Conservation (phyloP, 2,797 vertebrate species). For the Xenops minutus region DNA sequence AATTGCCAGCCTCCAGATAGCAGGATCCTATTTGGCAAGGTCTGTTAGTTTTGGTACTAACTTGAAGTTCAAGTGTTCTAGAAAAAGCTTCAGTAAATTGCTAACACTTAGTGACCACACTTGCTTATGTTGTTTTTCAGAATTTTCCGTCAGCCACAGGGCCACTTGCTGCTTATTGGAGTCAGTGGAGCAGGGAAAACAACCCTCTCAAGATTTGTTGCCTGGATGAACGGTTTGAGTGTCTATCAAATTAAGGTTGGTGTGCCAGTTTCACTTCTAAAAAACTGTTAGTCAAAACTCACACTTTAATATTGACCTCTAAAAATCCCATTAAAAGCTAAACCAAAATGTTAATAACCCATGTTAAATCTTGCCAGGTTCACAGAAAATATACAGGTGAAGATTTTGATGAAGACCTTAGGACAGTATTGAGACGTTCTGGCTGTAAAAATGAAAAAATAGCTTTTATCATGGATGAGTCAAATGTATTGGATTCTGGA, state of each 20-base stretch:
- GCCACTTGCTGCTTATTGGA: conserved; percentile 95
- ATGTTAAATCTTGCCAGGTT: conserved; percentile 76
- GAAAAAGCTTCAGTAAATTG: background rate
- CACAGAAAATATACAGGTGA: conserved; percentile 98
- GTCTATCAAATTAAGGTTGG: conserved; percentile 98
- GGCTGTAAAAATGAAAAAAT: conserved; percentile 99
- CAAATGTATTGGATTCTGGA: conserved; percentile 96
- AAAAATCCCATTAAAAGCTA: background rate
- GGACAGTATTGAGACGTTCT: conserved; percentile 92
- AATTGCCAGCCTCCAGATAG: background rate
- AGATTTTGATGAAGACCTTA: conserved; percentile 97
- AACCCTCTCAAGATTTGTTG: conserved; percentile 95
- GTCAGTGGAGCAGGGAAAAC: conserved; percentile 98
- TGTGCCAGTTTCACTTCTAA: background rate
- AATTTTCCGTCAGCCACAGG: conserved; percentile 98
- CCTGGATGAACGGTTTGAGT: conserved; percentile 98
- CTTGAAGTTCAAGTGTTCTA: background rate
- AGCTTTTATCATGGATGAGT: conserved; percentile 99
- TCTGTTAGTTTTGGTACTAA: background rate
- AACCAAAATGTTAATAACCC: background rate
- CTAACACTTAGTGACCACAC: background rate
- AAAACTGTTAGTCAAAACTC: background rate
- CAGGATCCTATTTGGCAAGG: background rate
- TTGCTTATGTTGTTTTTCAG: conserved; percentile 68
- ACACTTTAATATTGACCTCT: background rate